Conservation (phyloP, 2,113 vertebrate species). For the Catharus bicknelli region DNA sequence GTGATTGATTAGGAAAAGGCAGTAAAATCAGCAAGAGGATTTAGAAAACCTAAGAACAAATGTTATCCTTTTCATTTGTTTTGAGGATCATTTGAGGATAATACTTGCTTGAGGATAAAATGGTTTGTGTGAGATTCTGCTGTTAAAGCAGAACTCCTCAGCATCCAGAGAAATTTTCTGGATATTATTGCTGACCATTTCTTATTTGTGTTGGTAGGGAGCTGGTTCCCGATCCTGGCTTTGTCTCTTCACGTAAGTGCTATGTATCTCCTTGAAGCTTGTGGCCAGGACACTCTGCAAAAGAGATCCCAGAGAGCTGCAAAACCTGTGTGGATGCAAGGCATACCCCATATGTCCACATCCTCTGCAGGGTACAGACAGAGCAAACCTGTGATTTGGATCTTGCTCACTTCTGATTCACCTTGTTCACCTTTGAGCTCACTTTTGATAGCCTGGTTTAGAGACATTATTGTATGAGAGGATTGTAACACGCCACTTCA, state of each 20-base stretch:
- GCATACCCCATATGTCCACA: not conserved
- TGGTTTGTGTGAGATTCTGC: not conserved
- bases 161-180: not conserved
- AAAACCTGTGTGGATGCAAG: not conserved
- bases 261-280: not conserved
- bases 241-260: not conserved
- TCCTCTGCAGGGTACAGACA: not conserved
- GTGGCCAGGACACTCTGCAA: not conserved
- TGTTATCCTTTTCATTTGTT: not conserved
- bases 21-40: not conserved
- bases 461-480: not conserved
- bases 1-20: not conserved
- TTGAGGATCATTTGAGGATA: not conserved
- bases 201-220: not conserved
- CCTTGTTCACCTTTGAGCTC: not conserved
- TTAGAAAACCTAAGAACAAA: not conserved
- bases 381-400: not conserved
- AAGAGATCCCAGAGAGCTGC: not conserved
- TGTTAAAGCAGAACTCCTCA: not conserved
- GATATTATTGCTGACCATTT: not conserved
- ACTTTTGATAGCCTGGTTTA: not conserved
- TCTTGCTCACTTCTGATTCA: not conserved
- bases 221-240: not conserved
- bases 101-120: not conserved
- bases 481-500: not conserved